Conservation (phyloP, 64 coral and sea anemone species). For the Pachyseris speciosa region DNA sequence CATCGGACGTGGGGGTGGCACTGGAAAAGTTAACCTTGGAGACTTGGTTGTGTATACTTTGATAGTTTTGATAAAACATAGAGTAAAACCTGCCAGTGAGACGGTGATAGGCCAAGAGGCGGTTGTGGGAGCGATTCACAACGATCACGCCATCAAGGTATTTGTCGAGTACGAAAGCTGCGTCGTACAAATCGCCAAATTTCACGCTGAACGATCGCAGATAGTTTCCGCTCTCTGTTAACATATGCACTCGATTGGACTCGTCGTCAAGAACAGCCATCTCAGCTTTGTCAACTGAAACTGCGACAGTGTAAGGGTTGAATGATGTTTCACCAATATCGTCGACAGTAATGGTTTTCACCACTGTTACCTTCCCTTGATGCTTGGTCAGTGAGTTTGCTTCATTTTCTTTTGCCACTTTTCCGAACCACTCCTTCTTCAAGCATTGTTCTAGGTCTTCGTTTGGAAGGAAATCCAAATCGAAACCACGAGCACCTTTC, state of each 20-base stretch:
- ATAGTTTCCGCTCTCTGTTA: constrained; percentile 2
- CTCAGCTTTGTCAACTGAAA: not conserved
- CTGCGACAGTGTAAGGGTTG: constrained; percentile 12
- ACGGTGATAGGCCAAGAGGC: not conserved
- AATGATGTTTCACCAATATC: constrained; percentile 33
- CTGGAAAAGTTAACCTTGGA: constrained; percentile 13
- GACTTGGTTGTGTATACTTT: not conserved
- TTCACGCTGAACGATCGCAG: constrained; percentile 14
- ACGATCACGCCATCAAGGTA: constrained; percentile 13
- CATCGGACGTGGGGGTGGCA: not conserved
- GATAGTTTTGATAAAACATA: not conserved
- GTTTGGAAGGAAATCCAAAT: constrained; percentile 18
- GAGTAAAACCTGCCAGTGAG: not conserved
- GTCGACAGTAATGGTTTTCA: not conserved
- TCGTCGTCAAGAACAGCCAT: constrained; percentile 31
- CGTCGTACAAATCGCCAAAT: constrained; percentile 30
- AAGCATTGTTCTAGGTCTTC: constrained; percentile 3
- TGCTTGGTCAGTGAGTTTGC: not conserved
- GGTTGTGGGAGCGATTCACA: constrained; percentile 20
- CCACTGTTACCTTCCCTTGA: not conserved
- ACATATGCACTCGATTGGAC: constrained; percentile 11
- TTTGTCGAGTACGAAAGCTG: not conserved
- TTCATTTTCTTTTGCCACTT: not conserved
- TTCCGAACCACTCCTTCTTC: constrained; percentile 1
- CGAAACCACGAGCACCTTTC: not conserved